phyloP scores from a whole-genome alignment of 2,888 invertebrate genomes.

The Clanis bilineata region DNA sequence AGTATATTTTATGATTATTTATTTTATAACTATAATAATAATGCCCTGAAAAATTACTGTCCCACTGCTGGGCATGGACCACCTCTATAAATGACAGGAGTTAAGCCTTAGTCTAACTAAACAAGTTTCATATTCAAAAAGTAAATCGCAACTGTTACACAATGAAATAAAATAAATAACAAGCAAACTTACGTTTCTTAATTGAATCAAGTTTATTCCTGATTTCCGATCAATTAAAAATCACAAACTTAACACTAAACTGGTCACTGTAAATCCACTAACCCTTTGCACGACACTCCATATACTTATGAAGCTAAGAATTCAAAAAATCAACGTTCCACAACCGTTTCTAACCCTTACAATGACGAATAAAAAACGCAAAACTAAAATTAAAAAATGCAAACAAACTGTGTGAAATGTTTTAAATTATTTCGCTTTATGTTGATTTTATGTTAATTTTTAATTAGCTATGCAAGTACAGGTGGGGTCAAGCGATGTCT shows the following conservation, averaged over 20 bases:
- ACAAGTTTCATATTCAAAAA: no score
- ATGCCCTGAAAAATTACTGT: no score
- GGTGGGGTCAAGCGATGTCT: conserved; percentile 64
- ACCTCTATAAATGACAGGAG: no score
- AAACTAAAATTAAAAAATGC: conserved; percentile 26
- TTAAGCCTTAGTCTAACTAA: no score
- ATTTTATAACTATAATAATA: no score
- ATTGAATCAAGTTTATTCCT: no score
- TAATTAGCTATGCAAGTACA: conserved; percentile 55
- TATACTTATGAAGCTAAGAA: not conserved
- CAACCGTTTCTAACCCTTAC: conserved; percentile 9
- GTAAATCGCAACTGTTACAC: no score
- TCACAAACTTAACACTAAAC: not conserved
- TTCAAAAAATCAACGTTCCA: not conserved
- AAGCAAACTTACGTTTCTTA: not conserved
- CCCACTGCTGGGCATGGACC: no score
- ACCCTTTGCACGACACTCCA: not conserved
- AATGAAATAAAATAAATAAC: no score
- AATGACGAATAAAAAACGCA: conserved; percentile 21
- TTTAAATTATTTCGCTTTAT: conserved; percentile 32
- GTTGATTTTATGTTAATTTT: conserved; percentile 37
- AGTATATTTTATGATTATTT: no score
- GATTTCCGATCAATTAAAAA: no score
- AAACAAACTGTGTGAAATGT: conserved; percentile 26
- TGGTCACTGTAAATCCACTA: not conserved